Base-by-base conservation (phyloP, 2,797 vertebrate genomes). In the Acanthis flammea region DNA sequence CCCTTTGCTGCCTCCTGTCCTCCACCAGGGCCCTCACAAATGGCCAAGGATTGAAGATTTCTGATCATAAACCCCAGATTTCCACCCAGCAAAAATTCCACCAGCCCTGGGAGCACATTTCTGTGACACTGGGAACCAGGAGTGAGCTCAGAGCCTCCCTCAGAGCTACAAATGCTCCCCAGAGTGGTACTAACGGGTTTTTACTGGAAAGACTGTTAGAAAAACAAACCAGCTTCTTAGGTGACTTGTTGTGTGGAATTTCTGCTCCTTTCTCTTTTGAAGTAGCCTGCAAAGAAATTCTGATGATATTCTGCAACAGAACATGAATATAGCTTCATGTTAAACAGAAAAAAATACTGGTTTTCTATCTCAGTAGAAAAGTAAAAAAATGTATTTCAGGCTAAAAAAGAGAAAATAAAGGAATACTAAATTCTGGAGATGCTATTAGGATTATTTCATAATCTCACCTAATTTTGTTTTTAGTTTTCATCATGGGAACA, bases 61-160 rank as follows among this genome's bases (percentile, higher is more conserved):
- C 28, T 33, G 45, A 45, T 12, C n/a, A 14, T 1, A 4, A 7
- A 14, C 4, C 22, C 25, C 28, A 19, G 6, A 35, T n/a, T 42
- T 28, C 22, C 44, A 63, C 19, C 23, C 47, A 62, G 47, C 3
- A 22, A 21, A 23, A 41, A 10, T 18, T 3, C 54, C 33, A 37
- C 17, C 55, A 18, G 24, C 16, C 44, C 73, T 45, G 76, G 27
- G 23, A 54, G 21, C 2, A 11, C 39, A 6, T 39, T 51, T 68
- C 39, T 50, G 21, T 19, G 55, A 11, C 3, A 1, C 0, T 16
- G 41, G 13, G 48, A 41, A 57, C 21, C 7, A 39, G 37, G 24
- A 66, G 16, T 31, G 41, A 57, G 16, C 25, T 41, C 73, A 39
- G 25, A 68, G 16, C 17, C 19, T 25, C 24, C 25, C 8, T 51